Percentiles rank a stretch among this genome's conserved stretches.
phyloP scores from a whole-genome alignment of 2,797 vertebrate genomes.

The Muscicapa striata region DNA sequence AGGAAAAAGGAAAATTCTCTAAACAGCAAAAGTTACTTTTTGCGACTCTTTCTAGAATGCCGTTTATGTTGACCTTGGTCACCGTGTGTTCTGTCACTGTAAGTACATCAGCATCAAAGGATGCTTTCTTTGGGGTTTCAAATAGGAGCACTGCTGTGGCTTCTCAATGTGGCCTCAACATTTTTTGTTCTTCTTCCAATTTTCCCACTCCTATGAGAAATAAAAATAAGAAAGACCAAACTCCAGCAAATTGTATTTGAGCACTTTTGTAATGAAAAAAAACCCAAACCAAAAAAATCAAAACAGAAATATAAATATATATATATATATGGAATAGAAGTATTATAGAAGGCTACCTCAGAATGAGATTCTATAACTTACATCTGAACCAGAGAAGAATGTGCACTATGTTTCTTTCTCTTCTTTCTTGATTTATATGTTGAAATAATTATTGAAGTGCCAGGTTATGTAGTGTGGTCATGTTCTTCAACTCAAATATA shows the following conservation, averaged over 20 bases:
- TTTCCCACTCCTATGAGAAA: constrained; percentile 58
- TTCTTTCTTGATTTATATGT: constrained; percentile 57
- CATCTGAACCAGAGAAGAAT: constrained; percentile 79
- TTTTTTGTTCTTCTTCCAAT: constrained; percentile 47
- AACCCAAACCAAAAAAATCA: not conserved
- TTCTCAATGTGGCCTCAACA: constrained; percentile 24
- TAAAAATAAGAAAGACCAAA: constrained; percentile 77
- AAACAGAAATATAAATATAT: constrained; percentile 37
- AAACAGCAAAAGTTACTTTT: constrained; percentile 14
- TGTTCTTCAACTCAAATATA: constrained; percentile 65
- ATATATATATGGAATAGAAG: constrained; percentile 55
- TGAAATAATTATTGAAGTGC: constrained; percentile 70
- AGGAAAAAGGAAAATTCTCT: not conserved
- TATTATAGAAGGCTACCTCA: constrained; percentile 84
- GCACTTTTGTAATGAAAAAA: constrained; percentile 76
- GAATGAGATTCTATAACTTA: constrained; percentile 78
- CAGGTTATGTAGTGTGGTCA: constrained; percentile 62
- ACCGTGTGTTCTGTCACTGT: constrained; percentile 33
- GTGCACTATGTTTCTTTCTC: constrained; percentile 75
- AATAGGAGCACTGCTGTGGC: constrained; percentile 20
- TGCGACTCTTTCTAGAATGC: constrained; percentile 47
- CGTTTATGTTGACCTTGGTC: constrained; percentile 44
- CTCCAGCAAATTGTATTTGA: constrained; percentile 74
- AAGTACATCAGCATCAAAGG: constrained; percentile 26
- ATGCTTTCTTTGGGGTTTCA: constrained; percentile 43